phyloP scores from a whole-genome alignment of 2,113 vertebrate genomes.

The Myodes glareolus region DNA sequence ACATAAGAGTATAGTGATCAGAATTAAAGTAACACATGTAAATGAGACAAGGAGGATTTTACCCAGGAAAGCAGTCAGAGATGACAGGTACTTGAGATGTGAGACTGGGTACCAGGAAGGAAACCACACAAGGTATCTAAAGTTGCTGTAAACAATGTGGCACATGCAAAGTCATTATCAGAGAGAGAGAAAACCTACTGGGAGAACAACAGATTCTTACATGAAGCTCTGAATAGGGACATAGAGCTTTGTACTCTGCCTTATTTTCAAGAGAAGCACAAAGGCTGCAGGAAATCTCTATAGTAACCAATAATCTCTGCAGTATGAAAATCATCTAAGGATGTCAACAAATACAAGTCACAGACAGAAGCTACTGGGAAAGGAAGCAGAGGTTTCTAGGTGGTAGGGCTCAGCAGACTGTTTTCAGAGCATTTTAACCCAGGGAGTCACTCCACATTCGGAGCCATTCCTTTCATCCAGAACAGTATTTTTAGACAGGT shows the following conservation, averaged over 20 bases:
- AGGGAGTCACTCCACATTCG: neutral
- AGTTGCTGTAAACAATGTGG: conserved; percentile 61
- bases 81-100: conserved; percentile 67
- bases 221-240: neutral
- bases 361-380: neutral
- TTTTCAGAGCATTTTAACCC: neutral
- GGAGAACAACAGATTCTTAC: conserved; percentile 2
- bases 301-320: neutral
- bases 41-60: conserved; percentile 75
- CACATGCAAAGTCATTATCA: conserved; percentile 55
- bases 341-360: conserved; percentile 28
- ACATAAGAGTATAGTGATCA: neutral
- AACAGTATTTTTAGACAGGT: conserved; percentile 15
- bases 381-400: neutral
- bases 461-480: neutral
- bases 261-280: conserved; percentile 46
- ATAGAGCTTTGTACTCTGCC: neutral
- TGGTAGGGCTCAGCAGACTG: neutral
- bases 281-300: neutral
- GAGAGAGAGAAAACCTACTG: conserved; percentile 35
- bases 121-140: conserved; percentile 58
- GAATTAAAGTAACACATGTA: conserved; percentile 56
- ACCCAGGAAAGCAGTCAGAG: conserved; percentile 72
- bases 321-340: neutral
- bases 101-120: conserved; percentile 53